Base-by-base conservation (phyloP, 1,140 invertebrate genomes). In the Temnothorax nylanderi region DNA sequence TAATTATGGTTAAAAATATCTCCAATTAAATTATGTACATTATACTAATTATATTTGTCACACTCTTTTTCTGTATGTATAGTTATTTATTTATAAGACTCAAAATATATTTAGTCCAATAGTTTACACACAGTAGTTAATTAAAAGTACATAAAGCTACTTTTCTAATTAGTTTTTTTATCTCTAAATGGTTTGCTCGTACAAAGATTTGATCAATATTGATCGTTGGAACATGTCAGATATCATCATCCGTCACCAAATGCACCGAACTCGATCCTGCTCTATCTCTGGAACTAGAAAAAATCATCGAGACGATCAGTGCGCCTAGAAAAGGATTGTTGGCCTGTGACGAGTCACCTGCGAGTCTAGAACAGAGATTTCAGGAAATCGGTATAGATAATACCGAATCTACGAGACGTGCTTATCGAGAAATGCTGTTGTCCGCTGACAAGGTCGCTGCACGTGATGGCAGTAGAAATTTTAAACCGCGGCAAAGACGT, bases 291-390 rank as follows among this genome's bases (percentile, higher is more conserved):
- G 99, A 99, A 96, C 96, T 99, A 62, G 97, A 96, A 87, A 96
- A 96, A 90, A 99, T 99, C 92, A 98, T 99, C 60, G 96, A 98
- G 89, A 96, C 97, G 69, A 99, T 99, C 91, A 97, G 98, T 0
- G 97, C 97, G 34, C 97, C 98, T 32, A 99, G 99, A 91, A 99
- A 99, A 95, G 98, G 98, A 92, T 98, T 99, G 93, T 96, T 99
- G 85, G 98, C 98, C 87, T 98, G 98, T 92, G 98, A 98, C 95
- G 98, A 98, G 94, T 98, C 98, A 5, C 97, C 96, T 90, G 96
- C 97, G n/a, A 98, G 98, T 64, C 98, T 98, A 96, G 98, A 98
- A 90, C 98, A 99, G 93, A 96, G 97, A 86, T 96, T 98, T 76
- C 94, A 96, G 56, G 97, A 97, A 92, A 98, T 98, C 90, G 97